Base-by-base conservation (phyloP, 2,888 invertebrate species). In the Scaptomyza flava region DNA sequence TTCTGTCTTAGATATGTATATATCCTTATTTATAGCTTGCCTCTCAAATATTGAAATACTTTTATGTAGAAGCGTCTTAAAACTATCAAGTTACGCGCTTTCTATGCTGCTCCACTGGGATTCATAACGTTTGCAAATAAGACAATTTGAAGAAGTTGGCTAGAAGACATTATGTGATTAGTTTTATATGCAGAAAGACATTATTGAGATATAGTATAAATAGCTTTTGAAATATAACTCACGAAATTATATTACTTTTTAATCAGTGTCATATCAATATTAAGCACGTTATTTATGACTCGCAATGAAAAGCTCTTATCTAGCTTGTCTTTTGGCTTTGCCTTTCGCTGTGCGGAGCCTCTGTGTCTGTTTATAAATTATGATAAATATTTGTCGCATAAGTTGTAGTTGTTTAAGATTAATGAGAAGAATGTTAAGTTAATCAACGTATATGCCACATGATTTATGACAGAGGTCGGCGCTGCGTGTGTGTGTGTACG, bases 261-360 rank as follows among this genome's bases (percentile, higher is more conserved):
- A 14, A 33, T 14, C 38, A 43, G 23, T 65, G 60, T 71, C 83
- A 65, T 61, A 54, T 47, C 50, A 47, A 51, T 56, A 47, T 65
- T 62, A 57, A 48, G 58, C 48, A 11, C 23, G 38, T 78, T 81
- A 82, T 87, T 87, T 84, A 81, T 81, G 82, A 65, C 38, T 61
- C 9, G 30, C 60, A 61, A 43, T 52, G 72, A 68, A 72, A 59
- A 58, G 54, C 53, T 63, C 41, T 64, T 48, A 27, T 14, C 31
- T 51, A 27, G 50, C 38, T 47, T 23, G 57, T 72, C 63, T 50
- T 71, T 66, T 62, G 48, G 48, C 41, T 30, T 68, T 61, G 53
- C 23, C 41, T 14, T 38, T 46, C 56, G 70, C 31, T 58, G 50
- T 65, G 51, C 20, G 31, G 30, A 31, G 48, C 36, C 66, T 33